These are phyloP conservation scores for Micromussa lordhowensis DNA, from an alignment of 92 coral and sea anemone genomes.

Conservation along the genomic window DNA sequence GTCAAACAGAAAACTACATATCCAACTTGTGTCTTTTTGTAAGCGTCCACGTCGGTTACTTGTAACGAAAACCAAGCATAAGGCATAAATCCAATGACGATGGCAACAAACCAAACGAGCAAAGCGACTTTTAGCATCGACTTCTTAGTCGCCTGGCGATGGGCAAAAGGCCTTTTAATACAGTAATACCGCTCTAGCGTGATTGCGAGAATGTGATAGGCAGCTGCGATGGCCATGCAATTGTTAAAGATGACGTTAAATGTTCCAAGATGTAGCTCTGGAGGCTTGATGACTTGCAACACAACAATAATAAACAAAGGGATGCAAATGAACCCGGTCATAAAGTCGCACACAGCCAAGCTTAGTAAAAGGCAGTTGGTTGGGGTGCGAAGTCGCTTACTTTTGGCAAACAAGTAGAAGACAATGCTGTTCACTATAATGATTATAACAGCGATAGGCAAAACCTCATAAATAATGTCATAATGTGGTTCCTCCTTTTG, in stretches of 20 bases:
- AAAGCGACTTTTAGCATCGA: conserved; percentile 40
- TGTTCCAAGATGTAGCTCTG: background rate
- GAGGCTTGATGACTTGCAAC: background rate
- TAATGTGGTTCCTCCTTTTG: background rate
- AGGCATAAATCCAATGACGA: conserved; percentile 65
- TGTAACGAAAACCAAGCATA: conserved; percentile 48
- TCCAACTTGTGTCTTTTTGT: conserved; percentile 41
- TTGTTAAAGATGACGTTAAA: conserved; percentile 39
- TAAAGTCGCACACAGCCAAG: conserved; percentile 67
- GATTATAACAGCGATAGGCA: conserved; percentile 62
- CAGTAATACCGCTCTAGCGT: conserved; percentile 79
- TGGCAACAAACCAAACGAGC: conserved; percentile 70
- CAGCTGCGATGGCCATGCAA: conserved; percentile 63
- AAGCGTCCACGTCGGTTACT: conserved; percentile 1
- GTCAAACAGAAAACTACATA: conserved; percentile 69
- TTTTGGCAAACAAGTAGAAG: conserved; percentile 49
- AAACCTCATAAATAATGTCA: conserved; percentile 13
- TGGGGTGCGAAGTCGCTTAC: conserved; percentile 62
- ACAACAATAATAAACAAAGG: conserved; percentile 55
- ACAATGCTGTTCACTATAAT: conserved; percentile 65
- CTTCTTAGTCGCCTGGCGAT: conserved; percentile 68
- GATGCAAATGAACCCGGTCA: conserved; percentile 61
- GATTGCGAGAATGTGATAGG: conserved; percentile 76
- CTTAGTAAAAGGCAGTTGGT: conserved; percentile 71
- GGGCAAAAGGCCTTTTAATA: conserved; percentile 68